Evolutionary conservation across 2,113 vertebrate species (phyloP), one percentile per base, ranked within the genome.

Genomic region (Buteo buteo): DNA sequence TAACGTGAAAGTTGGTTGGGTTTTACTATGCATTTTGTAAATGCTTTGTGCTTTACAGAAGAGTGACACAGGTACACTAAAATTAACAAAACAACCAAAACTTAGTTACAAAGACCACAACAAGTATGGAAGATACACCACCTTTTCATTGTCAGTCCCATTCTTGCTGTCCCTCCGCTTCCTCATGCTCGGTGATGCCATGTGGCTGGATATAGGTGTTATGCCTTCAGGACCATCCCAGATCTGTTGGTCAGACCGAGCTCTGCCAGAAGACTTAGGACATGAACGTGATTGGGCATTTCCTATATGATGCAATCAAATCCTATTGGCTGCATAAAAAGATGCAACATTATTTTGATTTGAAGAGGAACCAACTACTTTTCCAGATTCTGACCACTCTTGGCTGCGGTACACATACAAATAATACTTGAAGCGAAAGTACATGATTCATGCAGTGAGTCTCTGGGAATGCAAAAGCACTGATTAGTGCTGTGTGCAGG

Each of bases 281-380:
- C 42, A 26, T 9, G 3, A 42, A 15, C 11, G 14, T 1, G 5
- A 17, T 7, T 32, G 5, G 15, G 1, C 0, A 4, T 49, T 89
- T 52, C 62, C 58, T 40, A 5, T 3, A 6, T 42, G 4, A 11
- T 32, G 17, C 21, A 28, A 12, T 13, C 31, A 31, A 31, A 40
- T 7, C 45, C 34, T 7, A 9, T 3, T 9, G 50, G 34, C 31
- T 66, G 34, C 50, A 50, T 10, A 12, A 32, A 66, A 16, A 38
- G 7, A 5, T 22, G n/a, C 7, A 66, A 21, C 8, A 50, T n/a
- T 32, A 31, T 16, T 52, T 52, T 15, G 25, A 7, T 44, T 8
- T 62, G 50, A 36, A 44, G 50, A 58, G 36, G 28, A 88, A 10
- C 29, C 26, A 49, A 4, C 6, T 15, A 44, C 55, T 45, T 38